Conservation (phyloP, 2,113 vertebrate species). For the Trematocara macrostoma region DNA sequence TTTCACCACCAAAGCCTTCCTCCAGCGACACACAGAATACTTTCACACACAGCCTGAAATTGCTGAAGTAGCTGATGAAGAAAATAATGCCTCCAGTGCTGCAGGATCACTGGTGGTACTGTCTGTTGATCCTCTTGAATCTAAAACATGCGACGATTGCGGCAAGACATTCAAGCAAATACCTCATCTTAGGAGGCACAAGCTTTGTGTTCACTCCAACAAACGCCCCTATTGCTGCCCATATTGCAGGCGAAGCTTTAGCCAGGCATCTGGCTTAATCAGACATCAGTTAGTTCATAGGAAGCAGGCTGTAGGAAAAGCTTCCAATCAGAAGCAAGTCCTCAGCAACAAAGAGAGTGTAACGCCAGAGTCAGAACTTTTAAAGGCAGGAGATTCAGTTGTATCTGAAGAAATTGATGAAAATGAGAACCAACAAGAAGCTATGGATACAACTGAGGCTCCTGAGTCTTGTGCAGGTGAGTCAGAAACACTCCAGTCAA, state of each 20-base stretch:
- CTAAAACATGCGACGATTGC: slow-evolving; percentile 51
- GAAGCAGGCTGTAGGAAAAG: not conserved
- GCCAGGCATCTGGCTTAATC: slow-evolving; percentile 58
- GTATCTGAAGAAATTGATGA: not conserved
- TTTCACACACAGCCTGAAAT: slow-evolving; percentile 29
- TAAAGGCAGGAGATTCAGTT: not conserved
- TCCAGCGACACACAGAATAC: slow-evolving; percentile 55
- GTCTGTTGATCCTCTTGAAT: not conserved
- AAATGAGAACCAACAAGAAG: not conserved
- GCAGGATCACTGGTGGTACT: not conserved
- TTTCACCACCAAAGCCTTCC: slow-evolving; percentile 67
- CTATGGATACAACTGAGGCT: not conserved
- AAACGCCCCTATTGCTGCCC: slow-evolving; percentile 65
- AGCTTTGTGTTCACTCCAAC: slow-evolving; percentile 57
- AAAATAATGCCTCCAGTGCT: not conserved
- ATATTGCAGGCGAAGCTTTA: slow-evolving; percentile 60
- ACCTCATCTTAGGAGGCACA: slow-evolving; percentile 47
- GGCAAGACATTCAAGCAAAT: slow-evolving; percentile 59
- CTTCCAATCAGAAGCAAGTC: not conserved
- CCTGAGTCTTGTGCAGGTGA: not conserved
- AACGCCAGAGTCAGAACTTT: not conserved
- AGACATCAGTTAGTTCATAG: slow-evolving; percentile 59
- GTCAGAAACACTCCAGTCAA: not conserved
- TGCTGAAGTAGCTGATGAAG: not conserved
- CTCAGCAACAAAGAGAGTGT: not conserved